phyloP scores from a whole-genome alignment of 2,797 vertebrate genomes.

The Varecia variegata region DNA sequence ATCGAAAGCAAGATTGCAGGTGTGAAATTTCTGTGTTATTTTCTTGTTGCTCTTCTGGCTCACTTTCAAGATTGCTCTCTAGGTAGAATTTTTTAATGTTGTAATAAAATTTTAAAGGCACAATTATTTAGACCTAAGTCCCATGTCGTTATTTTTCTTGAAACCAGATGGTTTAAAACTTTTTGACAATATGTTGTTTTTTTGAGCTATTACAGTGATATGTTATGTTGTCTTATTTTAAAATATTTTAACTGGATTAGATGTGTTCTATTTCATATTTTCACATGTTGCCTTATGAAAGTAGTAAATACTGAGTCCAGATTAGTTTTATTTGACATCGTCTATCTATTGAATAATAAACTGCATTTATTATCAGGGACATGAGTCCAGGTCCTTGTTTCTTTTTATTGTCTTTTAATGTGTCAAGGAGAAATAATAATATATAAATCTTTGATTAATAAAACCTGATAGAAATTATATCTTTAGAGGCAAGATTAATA shows the following conservation, averaged over 20 bases:
- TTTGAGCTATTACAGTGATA: neutral
- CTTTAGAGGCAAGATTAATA: neutral
- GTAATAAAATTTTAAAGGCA: slow-evolving; percentile 38
- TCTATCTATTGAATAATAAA: neutral
- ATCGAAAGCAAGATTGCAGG: slow-evolving; percentile 40
- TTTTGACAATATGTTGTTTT: neutral
- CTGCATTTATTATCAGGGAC: neutral
- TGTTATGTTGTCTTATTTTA: neutral
- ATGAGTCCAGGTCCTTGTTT: neutral
- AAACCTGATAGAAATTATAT: neutral
- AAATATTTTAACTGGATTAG: neutral
- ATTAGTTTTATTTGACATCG: neutral
- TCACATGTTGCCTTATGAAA: neutral
- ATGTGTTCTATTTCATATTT: neutral
- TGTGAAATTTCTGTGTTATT: slow-evolving; percentile 31
- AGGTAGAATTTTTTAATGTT: slow-evolving; percentile 27
- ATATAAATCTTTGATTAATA: slow-evolving; percentile 28
- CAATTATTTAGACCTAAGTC: neutral
- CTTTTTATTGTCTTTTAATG: slow-evolving; percentile 25
- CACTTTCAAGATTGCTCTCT: slow-evolving; percentile 8
- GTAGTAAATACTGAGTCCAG: neutral
- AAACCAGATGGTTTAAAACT: neutral
- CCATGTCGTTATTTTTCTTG: neutral
- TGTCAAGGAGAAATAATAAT: neutral
- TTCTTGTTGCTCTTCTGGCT: slow-evolving; percentile 39